Conservation (phyloP, 37 sponge, comb jelly and placozoan species). For the Diacarnus erythraeanus region DNA sequence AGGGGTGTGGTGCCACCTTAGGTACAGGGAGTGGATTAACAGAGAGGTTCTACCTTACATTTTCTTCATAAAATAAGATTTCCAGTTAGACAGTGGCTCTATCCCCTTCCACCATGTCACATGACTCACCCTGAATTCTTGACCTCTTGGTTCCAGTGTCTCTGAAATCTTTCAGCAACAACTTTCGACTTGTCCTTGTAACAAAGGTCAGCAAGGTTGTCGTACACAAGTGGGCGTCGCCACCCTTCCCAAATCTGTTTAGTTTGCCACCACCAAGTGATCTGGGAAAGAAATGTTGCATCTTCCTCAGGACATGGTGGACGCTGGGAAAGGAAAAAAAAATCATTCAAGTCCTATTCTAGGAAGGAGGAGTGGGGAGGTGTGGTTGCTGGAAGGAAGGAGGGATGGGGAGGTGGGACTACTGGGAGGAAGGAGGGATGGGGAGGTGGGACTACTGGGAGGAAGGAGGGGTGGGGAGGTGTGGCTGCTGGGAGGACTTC, state of each 20-base stretch:
- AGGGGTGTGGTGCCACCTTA: too few relatives aligned
- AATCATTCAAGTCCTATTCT: too few relatives aligned
- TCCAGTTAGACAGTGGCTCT: too few relatives aligned
- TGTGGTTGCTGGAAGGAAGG: constrained; percentile 30
- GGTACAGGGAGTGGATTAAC: too few relatives aligned
- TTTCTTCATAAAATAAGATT: too few relatives aligned
- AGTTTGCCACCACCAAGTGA: constrained; percentile 83
- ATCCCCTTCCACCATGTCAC: too few relatives aligned
- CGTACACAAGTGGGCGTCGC: constrained; percentile 52
- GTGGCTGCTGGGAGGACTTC: too few relatives aligned
- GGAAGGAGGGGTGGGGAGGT: too few relatives aligned
- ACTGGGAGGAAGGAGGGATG: too few relatives aligned
- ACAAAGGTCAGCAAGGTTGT: constrained; percentile 73
- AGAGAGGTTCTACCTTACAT: too few relatives aligned
- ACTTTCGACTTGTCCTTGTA: constrained; percentile 57
- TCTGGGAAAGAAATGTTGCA: constrained; percentile 58
- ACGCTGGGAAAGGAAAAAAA: constrained; percentile 25
- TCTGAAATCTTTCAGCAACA: constrained; percentile 58
- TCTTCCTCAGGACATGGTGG: constrained; percentile 65
- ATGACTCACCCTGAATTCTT: constrained; percentile 54
- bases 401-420: background rate
- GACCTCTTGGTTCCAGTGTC: constrained; percentile 69
- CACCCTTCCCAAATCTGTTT: constrained; percentile 69
- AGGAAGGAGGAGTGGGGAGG: too few relatives aligned
- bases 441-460: too few relatives aligned